Evolutionary conservation across 2,888 invertebrate species (phyloP), one percentile per base, ranked within the genome.

Genomic region (Dysmachus trigonus): DNA sequence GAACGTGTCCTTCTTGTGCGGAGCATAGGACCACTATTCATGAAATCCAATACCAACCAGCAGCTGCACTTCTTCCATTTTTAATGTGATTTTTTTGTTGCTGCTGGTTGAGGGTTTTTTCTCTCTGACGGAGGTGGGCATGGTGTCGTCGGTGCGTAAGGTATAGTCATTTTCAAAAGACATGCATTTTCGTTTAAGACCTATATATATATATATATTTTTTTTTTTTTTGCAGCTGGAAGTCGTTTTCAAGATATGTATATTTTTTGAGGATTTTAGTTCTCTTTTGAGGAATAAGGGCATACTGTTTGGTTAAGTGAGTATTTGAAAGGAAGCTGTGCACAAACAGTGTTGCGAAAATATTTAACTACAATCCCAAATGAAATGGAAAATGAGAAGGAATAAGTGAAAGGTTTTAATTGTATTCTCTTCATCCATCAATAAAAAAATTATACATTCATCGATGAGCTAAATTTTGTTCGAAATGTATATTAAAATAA

Each of bases 61-160:
- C 81, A 81, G 81, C 81, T 81, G 81, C 81, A 81, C 62, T 81
- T 81, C 62, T 81, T 81, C 30, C 53, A 81, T 81, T 81, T 79
- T 79, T 79, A 47, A 79, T 79, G 51, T 47, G 51, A 47, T 47
- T 79, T 73, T 79, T 81, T 81, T 81, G 81, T 81, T 33, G 33
- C n/a, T 18, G 33, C n/a, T 18, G 33, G 33, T 31, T 30, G 18
- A 22, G 18, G 31, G 31, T 81, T 81, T 62, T 31, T 53, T 81
- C 22, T 30, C 81, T 33, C 47, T 33, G 47, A 53, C 13, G n/a
- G 15, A 33, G 31, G 53, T 22, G 62, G 62, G 22, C 62, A 62
- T 62, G 51, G 53, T 81, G 31, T 30, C 51, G 31, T 30, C 51
- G 81, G 81, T 81, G 53, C 73, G 73, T 73, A 31, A 73, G 73